These are phyloP conservation scores for Nymphalis urticae DNA, from an alignment of 2,888 invertebrate species.

Conservation along the genomic window DNA sequence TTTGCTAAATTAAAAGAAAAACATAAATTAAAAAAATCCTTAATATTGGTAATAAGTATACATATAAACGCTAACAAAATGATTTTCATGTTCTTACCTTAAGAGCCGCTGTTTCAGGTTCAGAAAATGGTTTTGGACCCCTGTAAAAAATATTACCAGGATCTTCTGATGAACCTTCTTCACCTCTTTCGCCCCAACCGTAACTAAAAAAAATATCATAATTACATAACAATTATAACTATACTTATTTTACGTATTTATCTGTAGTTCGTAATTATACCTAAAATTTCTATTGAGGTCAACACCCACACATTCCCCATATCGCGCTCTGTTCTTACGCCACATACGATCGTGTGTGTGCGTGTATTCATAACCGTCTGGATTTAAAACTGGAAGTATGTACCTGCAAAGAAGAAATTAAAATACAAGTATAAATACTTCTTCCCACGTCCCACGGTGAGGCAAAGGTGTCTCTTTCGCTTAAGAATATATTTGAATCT, in stretches of 20 bases:
- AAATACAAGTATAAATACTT: too few species aligned
- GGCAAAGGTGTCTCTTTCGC: too few species aligned
- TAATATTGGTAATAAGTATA: too few species aligned
- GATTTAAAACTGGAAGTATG: constrained; percentile 88
- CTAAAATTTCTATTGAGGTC: constrained; percentile 95
- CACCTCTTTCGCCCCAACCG: constrained; percentile 93
- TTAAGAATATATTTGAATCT: too few species aligned
- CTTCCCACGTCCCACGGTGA: too few species aligned
- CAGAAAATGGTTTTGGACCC: constrained; percentile 90
- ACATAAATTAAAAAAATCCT: not conserved
- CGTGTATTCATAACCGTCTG: constrained; percentile 94
- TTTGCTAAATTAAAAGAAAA: not conserved
- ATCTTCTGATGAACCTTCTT: constrained; percentile 90
- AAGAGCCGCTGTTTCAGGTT: constrained; percentile 89
- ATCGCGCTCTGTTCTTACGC: constrained; percentile 87
- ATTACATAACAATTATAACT: not conserved
- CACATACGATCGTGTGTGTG: constrained; percentile 91
- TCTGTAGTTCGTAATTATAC: constrained; percentile 42
- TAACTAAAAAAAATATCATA: constrained; percentile 71
- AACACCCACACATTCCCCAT: constrained; percentile 87
- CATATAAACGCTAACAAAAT: not conserved
- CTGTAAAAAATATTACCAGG: constrained; percentile 92
- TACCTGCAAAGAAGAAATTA: constrained; percentile 67
- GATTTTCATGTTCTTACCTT: constrained; percentile 37
- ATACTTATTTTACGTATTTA: not conserved